Percentiles rank a stretch among this genome's conserved stretches.
Conservation (phyloP, 2,113 vertebrate genomes). For the Naja naja region DNA sequence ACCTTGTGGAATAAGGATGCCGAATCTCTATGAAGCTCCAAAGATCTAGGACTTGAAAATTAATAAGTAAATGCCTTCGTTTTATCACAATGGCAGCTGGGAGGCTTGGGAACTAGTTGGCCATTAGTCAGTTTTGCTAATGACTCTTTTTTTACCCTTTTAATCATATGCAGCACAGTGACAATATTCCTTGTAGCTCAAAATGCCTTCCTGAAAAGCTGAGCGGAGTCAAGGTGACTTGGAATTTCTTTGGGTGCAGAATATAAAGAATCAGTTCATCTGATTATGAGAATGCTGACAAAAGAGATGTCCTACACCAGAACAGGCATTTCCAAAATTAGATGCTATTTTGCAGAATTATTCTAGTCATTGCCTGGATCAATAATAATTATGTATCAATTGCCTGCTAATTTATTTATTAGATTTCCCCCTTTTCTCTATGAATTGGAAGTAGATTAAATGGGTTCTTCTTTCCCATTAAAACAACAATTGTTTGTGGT, state of each 20-base stretch:
- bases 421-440: neutral
- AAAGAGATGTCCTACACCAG: neutral
- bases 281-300: neutral
- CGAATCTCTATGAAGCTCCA: slow-evolving; percentile 51
- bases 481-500: neutral
- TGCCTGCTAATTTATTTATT: neutral
- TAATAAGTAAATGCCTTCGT: slow-evolving; percentile 73
- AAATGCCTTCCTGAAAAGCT: slow-evolving; percentile 74
- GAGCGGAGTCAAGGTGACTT: slow-evolving; percentile 44
- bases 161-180: slow-evolving; percentile 70
- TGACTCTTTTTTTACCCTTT: slow-evolving; percentile 68
- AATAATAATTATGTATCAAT: neutral
- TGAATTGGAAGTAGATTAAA: neutral
- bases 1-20: slow-evolving; percentile 55
- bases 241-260: slow-evolving; percentile 42
- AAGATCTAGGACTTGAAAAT: slow-evolving; percentile 71
- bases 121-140: slow-evolving; percentile 77
- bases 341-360: neutral
- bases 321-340: neutral
- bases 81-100: slow-evolving; percentile 74
- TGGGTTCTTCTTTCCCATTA: neutral
- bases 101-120: slow-evolving; percentile 67
- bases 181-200: slow-evolving; percentile 69
- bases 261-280: neutral
- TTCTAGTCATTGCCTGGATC: neutral